Conservation (phyloP, 37 sponge, comb jelly and placozoan genomes). For the Bolinopsis microptera region DNA sequence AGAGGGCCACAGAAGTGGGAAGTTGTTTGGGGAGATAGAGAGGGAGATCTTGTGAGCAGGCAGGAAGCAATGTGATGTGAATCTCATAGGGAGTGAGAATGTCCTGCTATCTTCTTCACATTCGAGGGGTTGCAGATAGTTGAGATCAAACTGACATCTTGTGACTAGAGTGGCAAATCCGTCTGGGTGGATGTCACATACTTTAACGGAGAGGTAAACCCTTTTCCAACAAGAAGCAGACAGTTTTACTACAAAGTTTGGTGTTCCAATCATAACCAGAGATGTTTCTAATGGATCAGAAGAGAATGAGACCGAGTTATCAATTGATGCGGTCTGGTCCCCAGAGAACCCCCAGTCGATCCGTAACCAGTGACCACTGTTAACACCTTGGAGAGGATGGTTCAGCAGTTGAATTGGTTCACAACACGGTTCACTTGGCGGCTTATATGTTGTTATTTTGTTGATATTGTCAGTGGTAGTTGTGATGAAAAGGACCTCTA, state of each 20-base stretch:
- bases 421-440: too few species aligned
- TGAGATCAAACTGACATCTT: constrained; percentile 51
- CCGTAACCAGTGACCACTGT: background rate
- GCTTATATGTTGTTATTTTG: too few species aligned
- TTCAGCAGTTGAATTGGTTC: background rate
- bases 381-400: constrained; percentile 31
- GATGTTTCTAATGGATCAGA: background rate
- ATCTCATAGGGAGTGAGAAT: background rate
- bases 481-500: background rate
- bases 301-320: constrained; percentile 9
- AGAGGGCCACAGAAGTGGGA: constrained; percentile 52
- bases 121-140: background rate
- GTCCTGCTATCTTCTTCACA: background rate
- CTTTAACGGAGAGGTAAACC: constrained; percentile 21
- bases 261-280: background rate
- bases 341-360: constrained; percentile 1
- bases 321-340: constrained; percentile 6
- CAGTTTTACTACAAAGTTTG: background rate
- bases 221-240: background rate
- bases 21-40: background rate
- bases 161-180: constrained; percentile 9
- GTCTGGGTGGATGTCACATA: background rate
- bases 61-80: constrained; percentile 2
- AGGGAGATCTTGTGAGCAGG: background rate
- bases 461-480: background rate